phyloP scores from a whole-genome alignment of 2,888 invertebrate species.

The Callyntrura guangdongensis region DNA sequence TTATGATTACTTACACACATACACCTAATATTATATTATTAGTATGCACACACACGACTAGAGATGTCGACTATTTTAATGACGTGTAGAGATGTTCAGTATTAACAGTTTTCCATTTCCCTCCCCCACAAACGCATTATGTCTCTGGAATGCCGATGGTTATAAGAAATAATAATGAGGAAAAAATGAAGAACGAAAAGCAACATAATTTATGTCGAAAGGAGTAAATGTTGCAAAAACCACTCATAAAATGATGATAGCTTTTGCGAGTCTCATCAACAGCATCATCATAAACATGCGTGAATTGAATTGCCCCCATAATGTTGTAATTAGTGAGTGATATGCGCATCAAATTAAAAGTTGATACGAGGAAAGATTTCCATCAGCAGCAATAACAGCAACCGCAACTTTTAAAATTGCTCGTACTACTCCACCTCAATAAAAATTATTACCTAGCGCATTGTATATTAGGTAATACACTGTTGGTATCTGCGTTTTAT shows the following conservation, averaged over 20 bases:
- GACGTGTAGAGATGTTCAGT: not conserved
- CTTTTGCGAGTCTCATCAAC: not conserved
- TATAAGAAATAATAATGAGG: conserved; percentile 22
- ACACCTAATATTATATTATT: not conserved
- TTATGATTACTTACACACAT: not conserved
- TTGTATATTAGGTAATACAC: conserved; percentile 31
- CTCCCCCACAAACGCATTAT: not conserved
- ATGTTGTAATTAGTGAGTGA: conserved; percentile 74
- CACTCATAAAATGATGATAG: conserved; percentile 7
- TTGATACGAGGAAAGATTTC: conserved; percentile 53
- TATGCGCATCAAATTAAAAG: conserved; percentile 73
- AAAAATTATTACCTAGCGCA: conserved; percentile 7
- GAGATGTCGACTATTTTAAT: conserved; percentile 39
- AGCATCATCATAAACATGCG: conserved; percentile 9
- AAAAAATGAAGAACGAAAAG: conserved; percentile 23
- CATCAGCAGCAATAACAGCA: conserved; percentile 38
- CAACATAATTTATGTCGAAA: conserved; percentile 34
- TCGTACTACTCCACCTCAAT: not conserved
- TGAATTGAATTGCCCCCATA: conserved; percentile 32
- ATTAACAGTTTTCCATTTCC: conserved; percentile 18
- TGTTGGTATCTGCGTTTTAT: conserved; percentile 42
- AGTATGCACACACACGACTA: conserved; percentile 55
- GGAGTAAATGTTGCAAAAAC: conserved; percentile 17
- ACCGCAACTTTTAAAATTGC: not conserved
- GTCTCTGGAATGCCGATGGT: conserved; percentile 31